A percentile compares a stretch with the other conserved stretches of the same genome.
These are phyloP conservation scores for Melanaphis sacchari DNA, from an alignment of 1,140 invertebrate species.

Conservation along the genomic window DNA sequence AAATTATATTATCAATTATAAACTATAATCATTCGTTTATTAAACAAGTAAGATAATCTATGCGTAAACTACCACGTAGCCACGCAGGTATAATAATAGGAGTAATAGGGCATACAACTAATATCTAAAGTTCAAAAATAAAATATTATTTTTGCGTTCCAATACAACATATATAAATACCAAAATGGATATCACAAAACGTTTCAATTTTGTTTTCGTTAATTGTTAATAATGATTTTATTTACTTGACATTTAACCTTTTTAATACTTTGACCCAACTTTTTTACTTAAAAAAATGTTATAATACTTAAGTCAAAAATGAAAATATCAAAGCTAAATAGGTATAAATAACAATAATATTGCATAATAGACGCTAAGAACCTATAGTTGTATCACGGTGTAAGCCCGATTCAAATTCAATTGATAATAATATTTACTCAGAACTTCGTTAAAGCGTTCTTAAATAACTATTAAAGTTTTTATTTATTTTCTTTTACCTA, in stretches of 20 bases:
- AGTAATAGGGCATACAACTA: not conserved
- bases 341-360: not conserved
- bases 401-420: not conserved
- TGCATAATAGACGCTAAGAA: not conserved
- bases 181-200: not conserved
- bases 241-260: not conserved
- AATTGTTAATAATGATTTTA: not conserved
- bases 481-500: not conserved
- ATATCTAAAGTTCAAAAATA: not conserved
- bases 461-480: not conserved
- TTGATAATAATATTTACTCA: not conserved
- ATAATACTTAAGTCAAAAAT: not conserved
- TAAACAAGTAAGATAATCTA: too few relatives aligned
- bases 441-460: not conserved
- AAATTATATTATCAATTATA: too few relatives aligned
- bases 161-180: not conserved
- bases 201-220: not conserved
- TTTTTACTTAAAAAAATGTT: slow-evolving; percentile 3
- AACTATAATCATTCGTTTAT: too few relatives aligned
- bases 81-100: not conserved
- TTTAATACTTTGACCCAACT: not conserved
- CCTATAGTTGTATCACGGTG: not conserved
- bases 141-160: not conserved
- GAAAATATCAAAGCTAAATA: slow-evolving; percentile 26
- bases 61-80: too few relatives aligned